These are phyloP conservation scores for Characodon lateralis DNA, from an alignment of 2,797 vertebrate genomes.

Conservation along the genomic window DNA sequence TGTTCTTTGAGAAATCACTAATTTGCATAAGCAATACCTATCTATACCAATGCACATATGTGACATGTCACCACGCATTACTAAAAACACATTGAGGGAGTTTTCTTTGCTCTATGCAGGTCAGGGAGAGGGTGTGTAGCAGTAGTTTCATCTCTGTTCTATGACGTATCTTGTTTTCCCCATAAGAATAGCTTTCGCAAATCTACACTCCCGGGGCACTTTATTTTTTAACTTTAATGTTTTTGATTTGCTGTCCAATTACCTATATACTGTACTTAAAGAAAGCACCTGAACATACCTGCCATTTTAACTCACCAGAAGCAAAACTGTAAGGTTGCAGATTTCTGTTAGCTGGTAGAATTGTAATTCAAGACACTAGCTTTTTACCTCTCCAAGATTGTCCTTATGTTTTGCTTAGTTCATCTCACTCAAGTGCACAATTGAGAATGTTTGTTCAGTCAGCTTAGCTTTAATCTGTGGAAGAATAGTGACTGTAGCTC, in stretches of 20 bases:
- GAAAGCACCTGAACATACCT: constrained; percentile 38
- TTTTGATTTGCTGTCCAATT: constrained; percentile 63
- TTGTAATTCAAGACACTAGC: constrained; percentile 5
- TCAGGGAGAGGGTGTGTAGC: constrained; percentile 76
- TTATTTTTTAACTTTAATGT: constrained; percentile 67
- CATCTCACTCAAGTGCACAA: neutral
- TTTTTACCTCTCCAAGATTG: neutral
- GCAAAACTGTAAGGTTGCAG: constrained; percentile 5
- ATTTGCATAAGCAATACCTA: neutral
- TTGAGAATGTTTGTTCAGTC: constrained; percentile 3
- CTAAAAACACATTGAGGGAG: constrained; percentile 43
- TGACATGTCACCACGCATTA: constrained; percentile 44
- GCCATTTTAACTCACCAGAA: constrained; percentile 30
- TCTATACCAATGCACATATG: constrained; percentile 19
- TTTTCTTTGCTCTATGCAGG: constrained; percentile 68
- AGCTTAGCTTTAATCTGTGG: constrained; percentile 9
- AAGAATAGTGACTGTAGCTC: neutral
- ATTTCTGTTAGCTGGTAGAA: constrained; percentile 13
- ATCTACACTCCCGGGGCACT: constrained; percentile 46
- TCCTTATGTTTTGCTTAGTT: constrained; percentile 4
- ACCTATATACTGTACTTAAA: constrained; percentile 34
- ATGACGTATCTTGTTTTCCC: constrained; percentile 64
- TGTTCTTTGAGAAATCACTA: too few species aligned
- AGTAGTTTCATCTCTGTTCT: constrained; percentile 70
- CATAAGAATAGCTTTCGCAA: constrained; percentile 60